phyloP scores from a whole-genome alignment of 2,113 vertebrate species.

The Loxodonta africana region DNA sequence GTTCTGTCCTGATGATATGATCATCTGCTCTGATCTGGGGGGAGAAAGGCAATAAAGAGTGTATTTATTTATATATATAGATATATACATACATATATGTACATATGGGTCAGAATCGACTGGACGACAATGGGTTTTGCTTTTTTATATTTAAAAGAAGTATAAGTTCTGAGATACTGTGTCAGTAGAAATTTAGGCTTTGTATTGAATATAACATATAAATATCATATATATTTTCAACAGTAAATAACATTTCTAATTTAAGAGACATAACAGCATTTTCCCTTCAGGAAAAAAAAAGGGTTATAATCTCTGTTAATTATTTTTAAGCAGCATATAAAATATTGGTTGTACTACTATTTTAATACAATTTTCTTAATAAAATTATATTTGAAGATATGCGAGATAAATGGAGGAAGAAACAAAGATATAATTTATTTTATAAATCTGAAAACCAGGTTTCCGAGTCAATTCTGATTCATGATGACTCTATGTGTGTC shows the following conservation, averaged over 20 bases:
- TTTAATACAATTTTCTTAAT: neutral
- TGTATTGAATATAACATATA: neutral
- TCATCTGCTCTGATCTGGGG: constrained; percentile 94
- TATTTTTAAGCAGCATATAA: neutral
- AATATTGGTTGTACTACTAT: neutral
- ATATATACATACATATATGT: neutral
- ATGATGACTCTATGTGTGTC: neutral
- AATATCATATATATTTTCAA: neutral
- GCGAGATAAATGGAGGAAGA: neutral
- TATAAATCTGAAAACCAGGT: neutral
- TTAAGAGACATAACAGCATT: neutral
- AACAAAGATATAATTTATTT: neutral
- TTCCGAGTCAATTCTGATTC: neutral
- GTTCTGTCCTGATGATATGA: constrained; percentile 94
- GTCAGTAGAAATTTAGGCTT: neutral
- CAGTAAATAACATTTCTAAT: neutral
- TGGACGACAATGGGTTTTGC: neutral
- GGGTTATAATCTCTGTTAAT: neutral
- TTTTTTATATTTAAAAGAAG: neutral
- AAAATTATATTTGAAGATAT: constrained; percentile 12
- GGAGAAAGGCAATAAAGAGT: neutral
- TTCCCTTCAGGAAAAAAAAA: neutral
- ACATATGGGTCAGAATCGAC: neutral
- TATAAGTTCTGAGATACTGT: neutral
- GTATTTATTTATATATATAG: neutral